Base-by-base conservation (phyloP, 2,888 invertebrate species). In the Reticulitermes lucifugus region DNA sequence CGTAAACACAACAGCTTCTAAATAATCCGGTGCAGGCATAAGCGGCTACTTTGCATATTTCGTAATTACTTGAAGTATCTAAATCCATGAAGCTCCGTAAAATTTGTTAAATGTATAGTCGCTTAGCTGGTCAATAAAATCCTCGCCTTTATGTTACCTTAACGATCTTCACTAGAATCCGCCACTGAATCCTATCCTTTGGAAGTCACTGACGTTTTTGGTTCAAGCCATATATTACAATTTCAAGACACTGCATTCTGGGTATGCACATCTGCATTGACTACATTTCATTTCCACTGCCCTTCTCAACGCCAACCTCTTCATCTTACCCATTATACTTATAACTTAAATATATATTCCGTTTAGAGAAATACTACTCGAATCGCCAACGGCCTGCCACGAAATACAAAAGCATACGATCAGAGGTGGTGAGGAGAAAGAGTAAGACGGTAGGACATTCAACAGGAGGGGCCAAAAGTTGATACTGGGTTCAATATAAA, bases 301-400 rank as follows among this genome's bases (percentile, higher is more conserved):
- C 35, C 41, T 41, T 41, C 41, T 18, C 55, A 55, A 55, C 55
- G 18, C 41, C 12, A 18, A 21, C 25, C 41, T 41, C 73, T 41
- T 35, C 9, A n/a, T 29, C n/a, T 70, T 70, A 5, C 9, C 70
- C 70, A 2, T 29, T 12, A 41, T 73, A 1, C 73, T 35, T 73
- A 43, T 35, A 41, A 73, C n/a, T 29, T n/a, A 29, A 70, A 35
- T n/a, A 77, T 77, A 77, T 77, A 46, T 77, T 77, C 77, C 46
- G 46, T 77, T 43, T 46, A 46, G 51, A 75, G n/a, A 22, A 73
- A 73, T 73, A 14, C 41, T 18, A 9, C n/a, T 70, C n/a, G 18
- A 70, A 70, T 70, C 70, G n/a, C 12, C 41, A 41, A 22, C 46
- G 77, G 46, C 77, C 77, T 46, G 41, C 46, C 77, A n/a, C n/a